These are phyloP conservation scores for Trisateles emortualis DNA, from an alignment of 2,888 invertebrate species.

Conservation along the genomic window DNA sequence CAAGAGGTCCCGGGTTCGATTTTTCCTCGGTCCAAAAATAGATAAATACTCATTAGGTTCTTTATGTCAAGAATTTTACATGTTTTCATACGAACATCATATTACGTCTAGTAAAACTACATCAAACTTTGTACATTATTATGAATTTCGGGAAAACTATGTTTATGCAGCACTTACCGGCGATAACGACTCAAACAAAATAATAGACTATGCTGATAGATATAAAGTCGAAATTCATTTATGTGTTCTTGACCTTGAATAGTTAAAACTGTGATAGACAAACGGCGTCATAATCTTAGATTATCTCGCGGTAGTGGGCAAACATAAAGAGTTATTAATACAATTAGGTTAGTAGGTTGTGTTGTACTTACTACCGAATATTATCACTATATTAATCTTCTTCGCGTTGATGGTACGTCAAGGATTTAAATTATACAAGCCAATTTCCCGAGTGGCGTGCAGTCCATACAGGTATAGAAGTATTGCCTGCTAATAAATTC, in stretches of 20 bases:
- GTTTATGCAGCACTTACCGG: neutral
- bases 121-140: neutral
- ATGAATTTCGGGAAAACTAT: neutral
- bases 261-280: neutral
- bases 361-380: neutral
- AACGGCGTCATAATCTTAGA: neutral
- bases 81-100: no score
- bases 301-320: constrained; percentile 1
- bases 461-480: no score
- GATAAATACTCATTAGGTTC: no score
- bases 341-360: constrained; percentile 1
- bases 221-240: neutral
- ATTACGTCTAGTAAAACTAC: neutral
- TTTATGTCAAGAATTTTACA: no score
- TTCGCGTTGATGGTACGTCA: no score
- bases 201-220: neutral
- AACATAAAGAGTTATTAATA: constrained; percentile 1
- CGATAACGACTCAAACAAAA: neutral
- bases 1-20: no score
- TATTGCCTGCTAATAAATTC: no score
- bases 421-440: no score
- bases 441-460: no score
- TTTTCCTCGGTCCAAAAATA: no score
- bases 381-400: neutral
- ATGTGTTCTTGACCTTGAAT: neutral